These are phyloP conservation scores for Orientallactaga bullata DNA, from an alignment of 2,113 vertebrate genomes.

Conservation along the genomic window DNA sequence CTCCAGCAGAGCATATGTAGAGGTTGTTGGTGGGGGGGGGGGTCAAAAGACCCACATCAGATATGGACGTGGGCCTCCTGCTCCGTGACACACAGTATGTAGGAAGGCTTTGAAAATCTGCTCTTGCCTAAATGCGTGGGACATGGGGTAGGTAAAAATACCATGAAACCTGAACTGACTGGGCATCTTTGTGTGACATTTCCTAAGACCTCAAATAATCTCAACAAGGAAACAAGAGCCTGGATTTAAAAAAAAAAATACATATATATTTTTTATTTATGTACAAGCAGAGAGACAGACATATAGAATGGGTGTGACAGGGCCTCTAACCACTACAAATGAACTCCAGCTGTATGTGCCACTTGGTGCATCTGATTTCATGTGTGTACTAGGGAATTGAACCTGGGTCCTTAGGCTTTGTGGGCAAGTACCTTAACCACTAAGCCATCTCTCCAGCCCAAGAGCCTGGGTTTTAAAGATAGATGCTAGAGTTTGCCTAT, in stretches of 20 bases:
- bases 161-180: not conserved
- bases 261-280: too few species aligned
- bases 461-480: not conserved
- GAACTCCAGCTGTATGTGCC: too few species aligned
- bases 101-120: conserved; percentile 59
- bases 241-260: too few species aligned
- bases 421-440: too few species aligned
- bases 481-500: not conserved
- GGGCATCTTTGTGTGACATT: not conserved
- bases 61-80: not conserved
- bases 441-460: too few species aligned
- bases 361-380: too few species aligned
- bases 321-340: too few species aligned
- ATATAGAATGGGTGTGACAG: too few species aligned
- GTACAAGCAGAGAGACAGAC: too few species aligned
- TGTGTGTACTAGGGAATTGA: too few species aligned
- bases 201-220: not conserved
- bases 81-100: not conserved
- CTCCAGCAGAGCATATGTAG: conserved; percentile 53
- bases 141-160: not conserved
- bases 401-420: too few species aligned
- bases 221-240: not conserved
- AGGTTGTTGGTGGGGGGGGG: not conserved
- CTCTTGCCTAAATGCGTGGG: not conserved
- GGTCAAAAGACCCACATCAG: conserved; percentile 50